Percentiles rank a stretch among this genome's conserved stretches.
These are phyloP conservation scores for Pseudomyrmex flavicornis DNA, from an alignment of 1,140 invertebrate species.

Conservation along the genomic window DNA sequence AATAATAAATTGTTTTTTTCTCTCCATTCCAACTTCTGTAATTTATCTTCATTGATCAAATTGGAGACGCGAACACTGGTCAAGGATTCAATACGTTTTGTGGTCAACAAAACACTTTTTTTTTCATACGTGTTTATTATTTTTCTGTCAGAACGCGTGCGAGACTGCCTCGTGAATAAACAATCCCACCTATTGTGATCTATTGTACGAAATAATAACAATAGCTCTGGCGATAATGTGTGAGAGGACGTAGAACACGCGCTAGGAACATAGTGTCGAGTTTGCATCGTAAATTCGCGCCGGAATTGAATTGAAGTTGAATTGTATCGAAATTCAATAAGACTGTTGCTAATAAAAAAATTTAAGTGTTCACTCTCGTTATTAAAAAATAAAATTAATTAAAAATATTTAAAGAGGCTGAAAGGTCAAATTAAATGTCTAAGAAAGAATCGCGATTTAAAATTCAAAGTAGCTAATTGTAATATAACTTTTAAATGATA, in stretches of 20 bases:
- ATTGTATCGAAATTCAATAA: neutral
- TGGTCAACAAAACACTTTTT: neutral
- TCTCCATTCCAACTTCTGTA: neutral
- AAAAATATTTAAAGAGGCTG: too few species aligned
- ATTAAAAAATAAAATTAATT: conserved; percentile 6
- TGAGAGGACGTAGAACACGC: neutral
- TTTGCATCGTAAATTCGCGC: conserved; percentile 8
- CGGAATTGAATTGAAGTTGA: too few species aligned
- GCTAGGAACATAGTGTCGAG: neutral
- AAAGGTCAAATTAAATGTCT: too few species aligned
- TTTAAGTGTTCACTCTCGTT: neutral
- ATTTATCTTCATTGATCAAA: neutral
- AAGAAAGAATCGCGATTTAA: too few species aligned
- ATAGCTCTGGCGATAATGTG: neutral
- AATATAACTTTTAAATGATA: neutral
- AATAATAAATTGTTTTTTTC: neutral
- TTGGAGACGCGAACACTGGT: neutral
- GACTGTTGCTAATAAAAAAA: neutral
- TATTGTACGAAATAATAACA: neutral
- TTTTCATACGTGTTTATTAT: neutral
- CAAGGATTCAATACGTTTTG: neutral
- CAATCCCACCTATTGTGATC: neutral
- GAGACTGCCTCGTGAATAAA: neutral
- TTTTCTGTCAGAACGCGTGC: neutral
- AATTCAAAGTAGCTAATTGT: too few species aligned